These are phyloP conservation scores for Agapornis roseicollis DNA, from an alignment of 2,113 vertebrate species.

Conservation along the genomic window DNA sequence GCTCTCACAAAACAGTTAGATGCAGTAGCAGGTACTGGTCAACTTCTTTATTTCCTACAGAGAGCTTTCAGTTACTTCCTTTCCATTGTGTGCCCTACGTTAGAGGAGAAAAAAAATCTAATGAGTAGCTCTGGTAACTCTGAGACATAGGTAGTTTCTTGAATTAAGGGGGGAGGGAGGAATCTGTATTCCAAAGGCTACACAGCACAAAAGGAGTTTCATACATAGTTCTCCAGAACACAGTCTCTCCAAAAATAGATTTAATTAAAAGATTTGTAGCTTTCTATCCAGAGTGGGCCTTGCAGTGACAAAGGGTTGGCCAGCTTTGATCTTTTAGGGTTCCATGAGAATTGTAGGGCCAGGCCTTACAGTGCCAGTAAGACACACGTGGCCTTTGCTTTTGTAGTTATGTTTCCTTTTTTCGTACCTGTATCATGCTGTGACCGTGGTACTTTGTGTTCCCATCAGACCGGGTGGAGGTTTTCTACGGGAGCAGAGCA, in stretches of 20 bases:
- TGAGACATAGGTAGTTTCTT: background rate
- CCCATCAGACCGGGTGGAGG: constrained; percentile 83
- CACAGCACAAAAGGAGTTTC: background rate
- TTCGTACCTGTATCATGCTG: background rate
- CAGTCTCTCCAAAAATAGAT: background rate
- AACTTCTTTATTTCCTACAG: background rate
- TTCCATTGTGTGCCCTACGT: background rate
- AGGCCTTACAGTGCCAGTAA: background rate
- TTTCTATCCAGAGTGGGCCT: background rate
- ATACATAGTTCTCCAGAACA: background rate
- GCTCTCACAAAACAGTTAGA: constrained; percentile 91
- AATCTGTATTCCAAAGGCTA: background rate
- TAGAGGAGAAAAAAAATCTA: background rate
- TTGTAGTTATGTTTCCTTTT: background rate
- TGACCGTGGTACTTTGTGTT: constrained; percentile 34
- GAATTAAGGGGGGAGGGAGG: background rate
- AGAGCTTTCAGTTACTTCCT: background rate
- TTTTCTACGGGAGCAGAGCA: constrained; percentile 90
- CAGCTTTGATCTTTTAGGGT: background rate
- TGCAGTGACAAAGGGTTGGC: background rate
- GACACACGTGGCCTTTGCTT: background rate
- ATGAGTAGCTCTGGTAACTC: background rate
- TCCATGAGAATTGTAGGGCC: background rate
- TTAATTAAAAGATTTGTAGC: background rate
- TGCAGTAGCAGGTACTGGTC: constrained; percentile 81